Conservation (phyloP, 2,113 vertebrate genomes). For the Eulemur rufifrons region DNA sequence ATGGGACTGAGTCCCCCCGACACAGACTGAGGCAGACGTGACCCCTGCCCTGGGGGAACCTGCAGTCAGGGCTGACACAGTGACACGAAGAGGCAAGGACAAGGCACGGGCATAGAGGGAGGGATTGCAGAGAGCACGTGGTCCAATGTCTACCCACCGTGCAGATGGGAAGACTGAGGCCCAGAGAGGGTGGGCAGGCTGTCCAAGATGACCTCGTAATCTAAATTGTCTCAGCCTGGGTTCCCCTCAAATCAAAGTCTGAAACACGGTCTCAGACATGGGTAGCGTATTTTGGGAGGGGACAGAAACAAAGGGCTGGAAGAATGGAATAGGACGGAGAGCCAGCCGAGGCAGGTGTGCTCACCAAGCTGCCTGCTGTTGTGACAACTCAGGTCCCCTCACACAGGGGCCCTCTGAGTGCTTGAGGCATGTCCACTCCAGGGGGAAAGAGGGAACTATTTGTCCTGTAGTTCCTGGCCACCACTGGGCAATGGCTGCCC, state of each 20-base stretch:
- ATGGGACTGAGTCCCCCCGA: neutral
- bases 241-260: neutral
- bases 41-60: neutral
- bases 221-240: neutral
- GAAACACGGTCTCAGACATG: neutral
- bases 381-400: too few species aligned
- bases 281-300: neutral
- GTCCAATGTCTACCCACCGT: too few species aligned
- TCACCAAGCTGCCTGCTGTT: too few species aligned
- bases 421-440: neutral
- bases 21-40: too few species aligned
- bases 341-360: too few species aligned
- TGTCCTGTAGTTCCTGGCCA: neutral
- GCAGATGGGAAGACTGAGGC: neutral
- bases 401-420: neutral
- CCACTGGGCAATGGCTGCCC: neutral
- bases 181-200: neutral
- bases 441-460: fast-evolving
- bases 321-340: neutral
- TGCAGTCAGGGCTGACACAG: neutral
- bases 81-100: neutral
- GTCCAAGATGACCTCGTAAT: neutral
- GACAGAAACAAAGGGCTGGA: neutral
- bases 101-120: neutral
- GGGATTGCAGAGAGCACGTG: neutral